Evolutionary conservation across 2,888 invertebrate species (phyloP).

Genomic region (Dolomedes plantarius): DNA sequence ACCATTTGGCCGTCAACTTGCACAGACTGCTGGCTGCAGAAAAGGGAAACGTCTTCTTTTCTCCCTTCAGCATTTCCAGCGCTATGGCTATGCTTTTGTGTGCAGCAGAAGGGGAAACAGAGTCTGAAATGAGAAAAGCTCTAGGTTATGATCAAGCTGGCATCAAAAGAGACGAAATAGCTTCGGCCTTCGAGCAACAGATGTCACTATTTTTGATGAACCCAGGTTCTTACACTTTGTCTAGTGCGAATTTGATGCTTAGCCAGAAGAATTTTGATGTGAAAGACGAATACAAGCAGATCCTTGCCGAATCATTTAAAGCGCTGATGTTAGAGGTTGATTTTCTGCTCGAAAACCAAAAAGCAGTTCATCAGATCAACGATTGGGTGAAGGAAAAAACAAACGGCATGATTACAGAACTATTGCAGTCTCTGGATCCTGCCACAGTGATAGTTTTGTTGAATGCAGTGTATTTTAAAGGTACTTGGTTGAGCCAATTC

Average conservation of each 20-base stretch:
- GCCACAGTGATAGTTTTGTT: slow-evolving; percentile 76
- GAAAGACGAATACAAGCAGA: slow-evolving; percentile 23
- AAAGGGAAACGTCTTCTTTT: slow-evolving; percentile 35
- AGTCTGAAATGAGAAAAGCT: slow-evolving; percentile 9
- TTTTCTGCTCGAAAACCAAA: slow-evolving; percentile 28
- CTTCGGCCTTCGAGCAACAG: background rate
- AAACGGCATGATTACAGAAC: slow-evolving; percentile 38
- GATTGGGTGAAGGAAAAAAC: slow-evolving; percentile 24
- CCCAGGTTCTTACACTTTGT: slow-evolving; percentile 24
- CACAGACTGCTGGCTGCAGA: slow-evolving; percentile 1
- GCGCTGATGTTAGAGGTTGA: slow-evolving; percentile 46
- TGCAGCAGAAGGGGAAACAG: slow-evolving; percentile 31
- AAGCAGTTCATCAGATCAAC: slow-evolving; percentile 21
- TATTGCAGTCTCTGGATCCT: slow-evolving; percentile 49
- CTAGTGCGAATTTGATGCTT: slow-evolving; percentile 29
- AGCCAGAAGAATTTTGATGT: slow-evolving; percentile 23
- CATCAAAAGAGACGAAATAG: background rate
- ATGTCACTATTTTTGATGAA: background rate
- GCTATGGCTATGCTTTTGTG: slow-evolving; percentile 44
- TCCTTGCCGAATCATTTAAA: slow-evolving; percentile 48
- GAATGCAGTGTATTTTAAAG: slow-evolving; percentile 79
- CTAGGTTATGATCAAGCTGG: slow-evolving; percentile 9
- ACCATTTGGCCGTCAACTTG: slow-evolving; percentile 5
- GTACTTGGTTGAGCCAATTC: slow-evolving; percentile 77
- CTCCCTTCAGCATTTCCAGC: slow-evolving; percentile 25